Base-by-base conservation (phyloP, 1,140 invertebrate genomes). In the Micrasema longulum region DNA sequence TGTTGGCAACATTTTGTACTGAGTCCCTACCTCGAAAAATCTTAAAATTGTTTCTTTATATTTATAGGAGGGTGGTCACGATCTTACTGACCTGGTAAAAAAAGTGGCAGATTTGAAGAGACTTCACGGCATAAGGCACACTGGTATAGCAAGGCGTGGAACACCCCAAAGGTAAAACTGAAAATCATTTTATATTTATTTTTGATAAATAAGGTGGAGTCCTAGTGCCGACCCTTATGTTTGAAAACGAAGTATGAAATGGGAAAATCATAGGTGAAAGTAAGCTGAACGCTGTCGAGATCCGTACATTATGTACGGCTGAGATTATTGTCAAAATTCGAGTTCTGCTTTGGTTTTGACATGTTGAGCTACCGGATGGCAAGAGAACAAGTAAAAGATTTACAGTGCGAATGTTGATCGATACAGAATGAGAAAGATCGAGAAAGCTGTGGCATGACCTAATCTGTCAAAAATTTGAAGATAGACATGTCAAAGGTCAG, bases 71-170 rank as follows among this genome's bases (percentile, higher is more conserved):
- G n/a, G n/a, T n/a, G 92, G 92, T 0, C 90, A 90, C 72, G 93
- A 94, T 74, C 90, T 91, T 0, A 86, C 89, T 0, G 91, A 92
- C 71, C 79, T 96, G 36, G 87, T 90, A 65, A 90, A 90, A 76
- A 91, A 88, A 77, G 86, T 95, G 11, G 84, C 85, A 1, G 92
- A 94, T 73, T 82, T 95, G n/a, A 89, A 89, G 64, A 84, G 89
- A 35, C 88, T 91, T 78, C 89, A 89, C 14, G 79, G 78, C 1
- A 71, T 84, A 18, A 80, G 82, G 69, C 72, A 68, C 23, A 53
- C 48, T 6, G 43, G 45, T 14, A 60, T 73, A 23, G 43, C 71
- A 1, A 71, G 75, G 38, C 60, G 75, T 2, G 22, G 74, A 2
- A 50, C 70, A 22, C 36, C 68, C 0, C 52, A 71, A 48, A 69